Evolutionary conservation across 2,797 vertebrate species (phyloP).

Genomic region (Gymnothorax javanicus): DNA sequence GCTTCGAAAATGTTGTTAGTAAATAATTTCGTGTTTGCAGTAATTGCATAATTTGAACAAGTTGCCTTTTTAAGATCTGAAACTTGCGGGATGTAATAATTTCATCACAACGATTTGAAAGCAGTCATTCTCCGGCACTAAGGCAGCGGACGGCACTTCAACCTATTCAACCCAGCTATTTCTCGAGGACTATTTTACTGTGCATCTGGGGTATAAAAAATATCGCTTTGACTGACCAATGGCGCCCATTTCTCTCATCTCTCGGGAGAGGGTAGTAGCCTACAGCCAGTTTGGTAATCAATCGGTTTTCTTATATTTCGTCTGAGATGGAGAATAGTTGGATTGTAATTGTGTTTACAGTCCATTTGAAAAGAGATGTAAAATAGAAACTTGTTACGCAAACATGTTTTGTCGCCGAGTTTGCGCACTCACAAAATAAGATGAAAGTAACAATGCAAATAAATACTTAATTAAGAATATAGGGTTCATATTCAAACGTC

Average conservation of each 20-base stretch:
- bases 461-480: background rate
- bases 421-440: background rate
- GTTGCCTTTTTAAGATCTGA: background rate
- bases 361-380: background rate
- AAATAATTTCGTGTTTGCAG: background rate
- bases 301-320: background rate
- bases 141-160: background rate
- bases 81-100: slow-evolving; percentile 1
- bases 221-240: background rate
- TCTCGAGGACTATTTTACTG: background rate
- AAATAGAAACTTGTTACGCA: background rate
- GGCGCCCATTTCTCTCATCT: background rate
- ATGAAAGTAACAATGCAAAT: background rate
- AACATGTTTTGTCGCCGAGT: background rate
- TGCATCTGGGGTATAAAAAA: background rate
- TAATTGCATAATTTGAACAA: background rate
- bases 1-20: background rate
- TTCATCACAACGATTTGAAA: background rate
- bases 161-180: background rate
- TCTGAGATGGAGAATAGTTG: background rate
- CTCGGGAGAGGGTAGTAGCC: background rate
- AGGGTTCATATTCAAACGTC: background rate
- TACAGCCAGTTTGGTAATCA: background rate
- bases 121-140: background rate
- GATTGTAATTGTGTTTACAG: background rate